Evolutionary conservation across 92 coral and sea anemone genomes (phyloP), one percentile per base, ranked within the genome.

Genomic region (Porites lobata): DNA sequence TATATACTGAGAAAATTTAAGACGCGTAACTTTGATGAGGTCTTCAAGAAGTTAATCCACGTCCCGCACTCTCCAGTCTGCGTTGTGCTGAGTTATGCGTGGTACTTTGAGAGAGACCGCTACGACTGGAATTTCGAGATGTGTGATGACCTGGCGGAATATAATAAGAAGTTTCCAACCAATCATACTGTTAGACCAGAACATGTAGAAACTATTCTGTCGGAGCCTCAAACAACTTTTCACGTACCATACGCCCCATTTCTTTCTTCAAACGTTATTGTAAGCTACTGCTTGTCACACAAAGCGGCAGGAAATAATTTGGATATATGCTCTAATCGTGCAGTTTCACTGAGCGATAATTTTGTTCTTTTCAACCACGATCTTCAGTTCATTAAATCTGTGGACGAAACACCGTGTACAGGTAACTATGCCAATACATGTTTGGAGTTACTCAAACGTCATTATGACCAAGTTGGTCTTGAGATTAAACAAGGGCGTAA

Each of bases 1-100:
- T 38, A 38, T 38, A 38, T 38, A 38, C 47, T 38, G 47, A 38
- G 47, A 38, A 38, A 38, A 38, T 38, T 82, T 51, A 83, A 76
- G 1, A 80, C 92, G 57, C 14, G 53, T 10, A 64, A 84, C 92
- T 89, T 89, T 57, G 89, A 63, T 24, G 89, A 76, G 75, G 92
- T 82, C 50, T 89, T 82, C 82, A 53, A 18, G 72, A n/a, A 22
- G 62, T 77, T 85, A 21, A 64, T 83, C 59, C 13, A 59, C 22
- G 89, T 77, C 9, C 47, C 19, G 20, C 10, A 82, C 8, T 68
- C 77, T 22, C 91, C 91, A 6, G 88, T 88, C n/a, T 56, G 80
- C 13, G 43, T 78, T 18, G 21, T 82, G 0, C n/a, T 79, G 6
- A 67, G 24, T 10, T 79, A 87, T 52, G 47, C 47, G 47, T 38